phyloP scores from a whole-genome alignment of 2,888 invertebrate species.

The Drosophila sordidapex region DNA sequence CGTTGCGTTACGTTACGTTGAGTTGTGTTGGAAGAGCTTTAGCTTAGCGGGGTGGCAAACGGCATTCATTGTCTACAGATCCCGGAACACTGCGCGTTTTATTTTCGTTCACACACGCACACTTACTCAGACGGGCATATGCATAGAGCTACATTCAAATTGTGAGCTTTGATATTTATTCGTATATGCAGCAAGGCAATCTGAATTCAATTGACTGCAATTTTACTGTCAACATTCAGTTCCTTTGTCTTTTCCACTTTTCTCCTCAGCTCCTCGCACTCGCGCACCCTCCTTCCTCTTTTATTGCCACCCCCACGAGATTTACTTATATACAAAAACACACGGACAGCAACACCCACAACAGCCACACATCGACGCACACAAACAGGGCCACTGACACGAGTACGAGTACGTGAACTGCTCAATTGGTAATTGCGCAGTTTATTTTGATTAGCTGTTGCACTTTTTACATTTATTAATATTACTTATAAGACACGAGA shows the following conservation, averaged over 20 bases:
- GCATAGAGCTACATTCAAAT: constrained; percentile 24
- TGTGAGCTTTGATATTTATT: constrained; percentile 16
- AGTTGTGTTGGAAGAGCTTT: constrained; percentile 44
- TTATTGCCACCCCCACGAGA: constrained; percentile 23
- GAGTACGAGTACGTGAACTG: constrained; percentile 28
- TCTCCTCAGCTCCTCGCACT: constrained; percentile 47
- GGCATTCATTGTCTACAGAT: constrained; percentile 33
- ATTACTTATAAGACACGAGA: constrained; percentile 28
- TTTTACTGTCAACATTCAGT: constrained; percentile 33
- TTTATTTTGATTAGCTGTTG: constrained; percentile 43
- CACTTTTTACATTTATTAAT: constrained; percentile 49
- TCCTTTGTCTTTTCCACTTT: constrained; percentile 53
- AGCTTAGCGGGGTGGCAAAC: constrained; percentile 54
- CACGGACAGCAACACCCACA: constrained; percentile 39
- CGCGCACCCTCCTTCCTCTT: constrained; percentile 35
- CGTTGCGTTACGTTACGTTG: constrained; percentile 13
- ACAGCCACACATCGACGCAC: constrained; percentile 16
- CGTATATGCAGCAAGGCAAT: constrained; percentile 27
- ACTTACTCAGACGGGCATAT: constrained; percentile 11
- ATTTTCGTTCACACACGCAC: constrained; percentile 65
- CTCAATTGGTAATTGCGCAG: constrained; percentile 54
- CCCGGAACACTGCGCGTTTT: constrained; percentile 57
- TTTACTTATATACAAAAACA: constrained; percentile 19
- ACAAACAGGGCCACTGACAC: constrained; percentile 25
- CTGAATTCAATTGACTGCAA: constrained; percentile 28